Evolutionary conservation across 2,888 invertebrate genomes (phyloP).

Genomic region (Amaurobius ferox): DNA sequence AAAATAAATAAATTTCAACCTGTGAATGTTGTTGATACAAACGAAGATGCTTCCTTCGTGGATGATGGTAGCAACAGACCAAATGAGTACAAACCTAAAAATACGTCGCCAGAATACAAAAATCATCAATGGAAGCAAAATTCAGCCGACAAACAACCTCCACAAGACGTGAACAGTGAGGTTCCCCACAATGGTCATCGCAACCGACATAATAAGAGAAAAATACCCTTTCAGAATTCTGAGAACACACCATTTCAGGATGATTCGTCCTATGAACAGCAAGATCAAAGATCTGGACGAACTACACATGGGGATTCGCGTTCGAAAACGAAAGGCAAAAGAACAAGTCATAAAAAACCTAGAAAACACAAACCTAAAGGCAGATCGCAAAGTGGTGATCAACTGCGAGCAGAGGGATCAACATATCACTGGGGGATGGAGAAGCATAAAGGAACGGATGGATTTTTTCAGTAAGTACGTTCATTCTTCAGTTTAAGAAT

Average conservation of each 20-base stretch:
- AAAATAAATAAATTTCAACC: neutral
- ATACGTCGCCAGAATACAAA: neutral
- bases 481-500: too few relatives aligned
- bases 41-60: too few relatives aligned
- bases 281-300: neutral
- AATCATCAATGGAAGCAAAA: neutral
- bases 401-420: slow-evolving; percentile 27
- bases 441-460: slow-evolving; percentile 45
- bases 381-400: slow-evolving; percentile 22
- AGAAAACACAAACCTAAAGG: slow-evolving; percentile 29
- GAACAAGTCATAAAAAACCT: neutral
- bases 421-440: slow-evolving; percentile 58
- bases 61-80: too few relatives aligned
- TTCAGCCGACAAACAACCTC: neutral
- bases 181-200: neutral
- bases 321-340: neutral
- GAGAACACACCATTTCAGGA: neutral
- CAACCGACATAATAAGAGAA: neutral
- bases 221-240: neutral
- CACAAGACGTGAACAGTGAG: neutral
- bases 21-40: too few relatives aligned
- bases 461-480: slow-evolving; percentile 49
- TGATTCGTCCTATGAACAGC: neutral
- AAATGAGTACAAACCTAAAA: too few relatives aligned
- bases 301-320: neutral